These are phyloP conservation scores for Pollimyrus isidori DNA, from an alignment of 2,113 vertebrate species.

Conservation along the genomic window DNA sequence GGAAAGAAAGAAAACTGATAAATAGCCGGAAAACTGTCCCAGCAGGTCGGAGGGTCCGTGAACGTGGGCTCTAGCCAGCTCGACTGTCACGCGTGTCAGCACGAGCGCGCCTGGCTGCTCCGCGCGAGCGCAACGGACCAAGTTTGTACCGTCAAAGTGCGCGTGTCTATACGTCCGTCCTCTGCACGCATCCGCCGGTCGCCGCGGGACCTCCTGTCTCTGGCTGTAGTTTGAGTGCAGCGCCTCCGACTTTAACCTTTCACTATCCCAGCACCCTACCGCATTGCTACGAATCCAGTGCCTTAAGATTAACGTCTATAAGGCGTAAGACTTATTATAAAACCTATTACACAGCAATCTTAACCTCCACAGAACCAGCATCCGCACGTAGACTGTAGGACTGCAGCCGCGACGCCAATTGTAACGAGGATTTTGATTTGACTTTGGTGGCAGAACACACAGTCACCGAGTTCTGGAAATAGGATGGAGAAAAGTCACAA, in stretches of 20 bases:
- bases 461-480: background rate
- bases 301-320: background rate
- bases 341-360: background rate
- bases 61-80: background rate
- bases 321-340: conserved; percentile 1
- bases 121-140: background rate
- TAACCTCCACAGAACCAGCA: background rate
- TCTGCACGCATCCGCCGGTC: background rate
- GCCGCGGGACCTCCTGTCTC: background rate
- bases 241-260: background rate
- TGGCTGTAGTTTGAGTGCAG: background rate
- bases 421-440: background rate
- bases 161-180: background rate
- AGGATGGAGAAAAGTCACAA: background rate
- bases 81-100: background rate
- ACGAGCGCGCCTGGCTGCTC: background rate
- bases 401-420: background rate
- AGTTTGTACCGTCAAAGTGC: conserved; percentile 13
- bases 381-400: background rate
- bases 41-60: background rate
- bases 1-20: background rate
- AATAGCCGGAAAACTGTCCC: background rate
- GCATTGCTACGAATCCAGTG: background rate
- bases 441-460: background rate
- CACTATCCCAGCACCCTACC: background rate